Base-by-base conservation (phyloP, 2,888 invertebrate genomes). In the Diarsia rubi region DNA sequence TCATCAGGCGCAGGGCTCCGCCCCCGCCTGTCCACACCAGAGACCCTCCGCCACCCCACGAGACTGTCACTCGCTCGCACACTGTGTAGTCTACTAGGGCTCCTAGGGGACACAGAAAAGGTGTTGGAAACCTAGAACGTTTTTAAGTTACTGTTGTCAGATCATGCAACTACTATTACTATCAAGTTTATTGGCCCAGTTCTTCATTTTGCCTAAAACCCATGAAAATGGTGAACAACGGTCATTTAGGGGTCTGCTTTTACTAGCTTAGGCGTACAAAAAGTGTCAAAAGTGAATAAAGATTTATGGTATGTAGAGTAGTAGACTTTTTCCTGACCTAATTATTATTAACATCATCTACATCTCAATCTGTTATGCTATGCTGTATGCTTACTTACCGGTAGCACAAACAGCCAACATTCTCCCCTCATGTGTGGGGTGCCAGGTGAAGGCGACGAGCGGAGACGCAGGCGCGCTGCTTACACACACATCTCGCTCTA, bases 401-500 rank as follows among this genome's bases (percentile, higher is more conserved):
- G 79, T 95, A 2, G 96, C 90, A n/a, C 97, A 95, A 66, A 98
- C 97, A 0, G 98, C 97, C 69, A 99, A 94, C 83, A 99, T 95
- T 49, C 98, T 95, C 89, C 98, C 98, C 92, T 98, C 98, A 89
- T 98, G 98, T 8, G 96, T 96, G 2, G 98, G 98, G 95, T 99
- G 99, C 99, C 99, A 99, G 52, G 98, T 97, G 93, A 98, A 98
- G 78, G 98, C 98, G 16, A 98, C 97, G 21, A 99, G 89, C 78
- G 91, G 81, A 97, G 89, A 83, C 72, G 87, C 75, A 8, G 86
- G 79, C 52, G 93, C 91, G 19, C 94, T 93, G 65, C 94, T 94
- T 4, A 97, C 96, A 49, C 91, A 90, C 82, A 92, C 91, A 81
- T 93, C 94, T 49, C 94, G 92, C 90, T 93, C 92, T 79, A 94